phyloP scores from a whole-genome alignment of 35 echinoderm and acorn worm species.

The Strongylocentrotus purpuratus region DNA sequence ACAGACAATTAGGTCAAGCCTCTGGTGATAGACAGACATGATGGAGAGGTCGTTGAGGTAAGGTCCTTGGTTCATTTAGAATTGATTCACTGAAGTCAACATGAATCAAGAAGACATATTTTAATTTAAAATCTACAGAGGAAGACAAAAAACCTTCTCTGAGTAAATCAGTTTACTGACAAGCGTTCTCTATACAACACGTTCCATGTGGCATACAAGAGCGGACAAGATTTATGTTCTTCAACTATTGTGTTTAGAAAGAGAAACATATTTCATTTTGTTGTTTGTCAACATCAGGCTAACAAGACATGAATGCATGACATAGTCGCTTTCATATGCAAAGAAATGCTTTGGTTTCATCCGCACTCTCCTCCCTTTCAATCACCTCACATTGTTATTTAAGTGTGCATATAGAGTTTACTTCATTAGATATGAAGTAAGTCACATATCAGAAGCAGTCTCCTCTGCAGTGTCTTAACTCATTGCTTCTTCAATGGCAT shows the following conservation, averaged over 20 bases:
- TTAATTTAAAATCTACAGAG: not conserved
- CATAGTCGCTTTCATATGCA: not conserved
- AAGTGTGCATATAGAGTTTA: not conserved
- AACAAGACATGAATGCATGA: not conserved
- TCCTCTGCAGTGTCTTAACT: not conserved
- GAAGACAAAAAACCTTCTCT: not conserved
- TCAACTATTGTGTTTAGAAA: not conserved
- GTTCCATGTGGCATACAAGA: not conserved
- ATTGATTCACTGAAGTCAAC: too few relatives aligned
- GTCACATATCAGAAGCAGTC: not conserved
- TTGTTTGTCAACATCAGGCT: too few relatives aligned
- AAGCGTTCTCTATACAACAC: too few relatives aligned
- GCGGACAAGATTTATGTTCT: not conserved
- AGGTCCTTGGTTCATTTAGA: not conserved
- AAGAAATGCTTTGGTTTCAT: not conserved
- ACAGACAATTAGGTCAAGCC: not conserved
- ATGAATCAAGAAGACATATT: not conserved
- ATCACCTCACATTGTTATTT: not conserved
- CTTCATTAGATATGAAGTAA: conserved; percentile 19
- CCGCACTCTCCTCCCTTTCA: not conserved
- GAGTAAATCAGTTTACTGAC: too few relatives aligned
- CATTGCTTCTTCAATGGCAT: not conserved
- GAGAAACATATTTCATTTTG: too few relatives aligned
- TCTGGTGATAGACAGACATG: not conserved
- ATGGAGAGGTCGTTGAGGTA: not conserved